Conservation (phyloP, 92 coral and sea anemone genomes). For the Zoanthus sansibaricus region DNA sequence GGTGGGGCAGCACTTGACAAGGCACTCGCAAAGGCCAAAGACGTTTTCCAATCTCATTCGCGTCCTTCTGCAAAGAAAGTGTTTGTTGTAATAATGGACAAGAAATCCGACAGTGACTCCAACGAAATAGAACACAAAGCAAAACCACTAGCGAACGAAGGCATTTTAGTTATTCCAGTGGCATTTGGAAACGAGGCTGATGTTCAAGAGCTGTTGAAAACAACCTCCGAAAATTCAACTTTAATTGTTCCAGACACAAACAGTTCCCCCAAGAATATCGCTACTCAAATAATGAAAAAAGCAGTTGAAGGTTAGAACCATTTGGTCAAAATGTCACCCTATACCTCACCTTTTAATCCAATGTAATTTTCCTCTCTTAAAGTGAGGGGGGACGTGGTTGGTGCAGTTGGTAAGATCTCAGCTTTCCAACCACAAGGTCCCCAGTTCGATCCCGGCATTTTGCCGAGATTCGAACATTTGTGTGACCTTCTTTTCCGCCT, state of each 20-base stretch:
- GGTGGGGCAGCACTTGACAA: constrained; percentile 56
- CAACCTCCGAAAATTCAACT: constrained; percentile 62
- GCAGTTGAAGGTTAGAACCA: constrained; percentile 61
- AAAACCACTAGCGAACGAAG: constrained; percentile 63
- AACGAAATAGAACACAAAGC: constrained; percentile 64
- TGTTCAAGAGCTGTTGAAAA: constrained; percentile 60
- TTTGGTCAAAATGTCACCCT: background rate
- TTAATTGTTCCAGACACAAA: constrained; percentile 62
- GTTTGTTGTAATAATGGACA: constrained; percentile 84
- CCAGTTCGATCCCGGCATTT: no score
- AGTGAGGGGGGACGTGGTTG: no score
- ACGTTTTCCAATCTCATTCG: constrained; percentile 21
- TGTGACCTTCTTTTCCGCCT: no score
- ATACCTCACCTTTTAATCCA: background rate
- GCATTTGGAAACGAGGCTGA: constrained; percentile 79
- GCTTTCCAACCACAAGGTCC: no score
- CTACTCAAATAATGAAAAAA: constrained; percentile 61
- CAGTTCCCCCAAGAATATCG: constrained; percentile 62
- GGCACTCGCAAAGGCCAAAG: constrained; percentile 46
- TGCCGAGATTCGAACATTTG: no score
- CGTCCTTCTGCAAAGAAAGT: constrained; percentile 82
- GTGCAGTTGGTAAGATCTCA: no score
- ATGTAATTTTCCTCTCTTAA: background rate
- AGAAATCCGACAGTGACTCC: constrained; percentile 65
- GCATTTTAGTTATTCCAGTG: constrained; percentile 78